Evolutionary conservation across 2,797 vertebrate species (phyloP).

Genomic region (Lagocephalus sceleratus): DNA sequence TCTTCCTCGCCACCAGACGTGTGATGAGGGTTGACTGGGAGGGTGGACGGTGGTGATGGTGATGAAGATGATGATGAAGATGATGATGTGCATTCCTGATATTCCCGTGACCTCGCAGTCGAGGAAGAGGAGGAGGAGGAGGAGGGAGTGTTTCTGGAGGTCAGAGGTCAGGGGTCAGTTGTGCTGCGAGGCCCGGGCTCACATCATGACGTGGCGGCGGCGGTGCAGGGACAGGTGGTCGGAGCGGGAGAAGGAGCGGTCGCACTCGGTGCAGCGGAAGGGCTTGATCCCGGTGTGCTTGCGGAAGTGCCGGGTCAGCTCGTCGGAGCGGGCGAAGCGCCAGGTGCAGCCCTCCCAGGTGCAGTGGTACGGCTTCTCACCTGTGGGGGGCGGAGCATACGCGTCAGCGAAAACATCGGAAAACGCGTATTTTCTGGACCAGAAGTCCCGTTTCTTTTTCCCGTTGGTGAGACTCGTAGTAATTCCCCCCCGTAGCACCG

Average conservation of each 20-base stretch:
- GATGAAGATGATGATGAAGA: conserved; percentile 22
- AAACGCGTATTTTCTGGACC: not conserved
- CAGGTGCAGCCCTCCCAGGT: conserved; percentile 97
- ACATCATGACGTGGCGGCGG: conserved; percentile 95
- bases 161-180: conserved; percentile 8
- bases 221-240: conserved; percentile 95
- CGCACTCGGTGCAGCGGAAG: conserved; percentile 93
- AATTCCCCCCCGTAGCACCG: too few relatives aligned
- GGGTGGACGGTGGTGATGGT: conserved; percentile 23
- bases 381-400: conserved; percentile 57
- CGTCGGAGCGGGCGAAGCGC: conserved; percentile 95
- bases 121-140: conserved; percentile 17
- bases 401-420: too few relatives aligned
- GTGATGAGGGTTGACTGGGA: conserved; percentile 20
- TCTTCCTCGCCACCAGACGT: too few relatives aligned
- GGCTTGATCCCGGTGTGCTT: conserved; percentile 98
- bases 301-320: conserved; percentile 93
- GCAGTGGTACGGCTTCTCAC: conserved; percentile 96
- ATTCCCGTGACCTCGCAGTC: conserved; percentile 5
- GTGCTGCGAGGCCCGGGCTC: conserved; percentile 52
- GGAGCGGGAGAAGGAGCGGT: conserved; percentile 95
- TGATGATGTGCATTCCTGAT: conserved; percentile 24
- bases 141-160: conserved; percentile 2
- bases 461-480: too few relatives aligned
- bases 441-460: too few relatives aligned